These are phyloP conservation scores for Galerucella pusilla DNA, from an alignment of 2,888 invertebrate genomes.

Conservation along the genomic window DNA sequence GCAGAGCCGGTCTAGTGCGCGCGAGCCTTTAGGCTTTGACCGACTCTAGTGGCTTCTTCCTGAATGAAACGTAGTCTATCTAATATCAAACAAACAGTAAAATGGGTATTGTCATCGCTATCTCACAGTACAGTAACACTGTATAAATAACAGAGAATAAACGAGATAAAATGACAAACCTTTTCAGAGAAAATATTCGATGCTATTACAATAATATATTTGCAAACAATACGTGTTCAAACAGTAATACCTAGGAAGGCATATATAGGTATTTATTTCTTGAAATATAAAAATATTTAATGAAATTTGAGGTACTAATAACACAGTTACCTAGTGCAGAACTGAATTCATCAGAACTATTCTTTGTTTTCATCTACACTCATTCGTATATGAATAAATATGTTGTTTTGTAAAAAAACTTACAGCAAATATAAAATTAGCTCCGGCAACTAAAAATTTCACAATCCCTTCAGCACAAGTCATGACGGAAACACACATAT, in stretches of 20 bases:
- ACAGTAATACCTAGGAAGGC: too few species aligned
- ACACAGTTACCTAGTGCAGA: too few species aligned
- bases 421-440: constrained; percentile 75
- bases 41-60: too few species aligned
- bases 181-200: background rate
- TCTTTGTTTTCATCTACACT: background rate
- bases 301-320: too few species aligned
- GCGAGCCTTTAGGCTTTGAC: too few species aligned
- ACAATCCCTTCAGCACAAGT: constrained; percentile 59
- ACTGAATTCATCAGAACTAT: too few species aligned
- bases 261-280: too few species aligned
- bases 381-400: background rate
- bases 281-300: too few species aligned
- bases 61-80: background rate
- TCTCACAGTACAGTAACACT: background rate
- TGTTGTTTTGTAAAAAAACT: constrained; percentile 63
- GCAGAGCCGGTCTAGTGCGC: too few species aligned
- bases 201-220: background rate
- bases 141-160: background rate
- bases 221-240: background rate
- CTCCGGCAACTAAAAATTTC: constrained; percentile 58
- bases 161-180: constrained; percentile 1
- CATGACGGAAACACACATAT: constrained; percentile 48
- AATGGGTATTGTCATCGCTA: background rate
- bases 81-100: background rate